phyloP scores from a whole-genome alignment of 2,797 vertebrate species.

The Eulemur albifrons region DNA sequence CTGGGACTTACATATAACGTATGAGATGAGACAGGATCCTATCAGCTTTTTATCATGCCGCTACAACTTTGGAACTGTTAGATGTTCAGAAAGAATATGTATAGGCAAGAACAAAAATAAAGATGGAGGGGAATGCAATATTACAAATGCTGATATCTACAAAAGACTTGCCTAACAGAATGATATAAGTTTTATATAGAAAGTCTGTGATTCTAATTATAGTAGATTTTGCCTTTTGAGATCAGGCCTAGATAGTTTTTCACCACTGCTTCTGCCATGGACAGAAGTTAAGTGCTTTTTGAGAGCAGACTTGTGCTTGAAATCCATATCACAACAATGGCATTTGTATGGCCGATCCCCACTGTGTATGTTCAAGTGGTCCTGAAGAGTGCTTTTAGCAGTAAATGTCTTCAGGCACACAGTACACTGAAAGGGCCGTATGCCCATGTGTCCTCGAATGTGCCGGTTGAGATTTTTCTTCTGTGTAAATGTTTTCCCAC shows the following conservation, averaged over 20 bases:
- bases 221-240: slow-evolving; percentile 84
- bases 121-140: background rate
- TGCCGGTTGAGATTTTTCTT: slow-evolving; percentile 89
- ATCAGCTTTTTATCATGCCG: slow-evolving; percentile 34
- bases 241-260: slow-evolving; percentile 83
- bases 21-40: background rate
- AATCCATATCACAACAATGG: slow-evolving; percentile 90
- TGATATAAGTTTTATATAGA: background rate
- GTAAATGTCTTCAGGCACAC: slow-evolving; percentile 89
- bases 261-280: slow-evolving; percentile 82
- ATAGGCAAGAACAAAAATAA: background rate
- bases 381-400: slow-evolving; percentile 88
- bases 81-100: slow-evolving; percentile 36
- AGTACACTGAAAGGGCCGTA: slow-evolving; percentile 87
- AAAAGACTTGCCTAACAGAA: slow-evolving; percentile 32
- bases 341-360: slow-evolving; percentile 89
- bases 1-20: background rate
- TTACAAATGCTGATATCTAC: slow-evolving; percentile 45
- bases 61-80: slow-evolving; percentile 25
- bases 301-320: slow-evolving; percentile 89
- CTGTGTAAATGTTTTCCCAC: slow-evolving; percentile 89
- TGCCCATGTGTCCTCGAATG: slow-evolving; percentile 89
- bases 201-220: slow-evolving; percentile 75
- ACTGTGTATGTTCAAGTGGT: slow-evolving; percentile 88
- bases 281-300: slow-evolving; percentile 89